A percentile compares a stretch with the other conserved stretches of the same genome.
Conservation (phyloP, 2,888 invertebrate species). For the Hydrotaea cyrtoneurina region DNA sequence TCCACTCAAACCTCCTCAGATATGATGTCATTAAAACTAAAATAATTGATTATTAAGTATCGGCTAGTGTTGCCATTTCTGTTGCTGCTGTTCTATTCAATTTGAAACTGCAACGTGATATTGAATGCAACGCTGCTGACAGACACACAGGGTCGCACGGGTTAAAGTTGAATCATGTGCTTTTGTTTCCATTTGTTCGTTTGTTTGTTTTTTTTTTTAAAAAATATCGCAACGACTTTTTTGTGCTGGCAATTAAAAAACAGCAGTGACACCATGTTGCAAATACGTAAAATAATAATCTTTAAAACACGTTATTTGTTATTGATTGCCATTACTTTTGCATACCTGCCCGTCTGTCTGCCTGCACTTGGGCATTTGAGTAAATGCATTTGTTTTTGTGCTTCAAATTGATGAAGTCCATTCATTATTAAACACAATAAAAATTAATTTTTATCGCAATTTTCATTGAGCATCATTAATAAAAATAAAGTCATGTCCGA, state of each 20-base stretch:
- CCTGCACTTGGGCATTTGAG: conserved; percentile 14
- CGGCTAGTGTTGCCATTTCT: conserved; percentile 25
- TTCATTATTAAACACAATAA: conserved; percentile 50
- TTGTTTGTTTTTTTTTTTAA: neutral
- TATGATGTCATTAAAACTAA: conserved; percentile 60
- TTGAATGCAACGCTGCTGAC: conserved; percentile 71
- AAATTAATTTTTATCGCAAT: conserved; percentile 28
- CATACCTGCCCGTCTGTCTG: neutral
- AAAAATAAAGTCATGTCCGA: conserved; percentile 34
- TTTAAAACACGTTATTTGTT: conserved; percentile 58
- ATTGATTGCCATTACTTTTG: conserved; percentile 42
- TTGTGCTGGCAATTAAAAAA: conserved; percentile 55
- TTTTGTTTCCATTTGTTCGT: conserved; percentile 44
- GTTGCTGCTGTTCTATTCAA: neutral
- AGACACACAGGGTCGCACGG: conserved; percentile 76
- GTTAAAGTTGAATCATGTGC: conserved; percentile 79
- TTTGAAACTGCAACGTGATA: conserved; percentile 38
- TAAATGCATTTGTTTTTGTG: conserved; percentile 23
- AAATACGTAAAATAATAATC: conserved; percentile 48
- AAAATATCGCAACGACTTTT: conserved; percentile 13
- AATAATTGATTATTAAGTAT: conserved; percentile 62
- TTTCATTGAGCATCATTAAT: conserved; percentile 57
- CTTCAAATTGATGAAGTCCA: conserved; percentile 61
- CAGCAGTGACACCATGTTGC: conserved; percentile 26
- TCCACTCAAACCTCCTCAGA: conserved; percentile 38